These are phyloP conservation scores for Mythimna albipuncta DNA, from an alignment of 2,888 invertebrate species.

Conservation along the genomic window DNA sequence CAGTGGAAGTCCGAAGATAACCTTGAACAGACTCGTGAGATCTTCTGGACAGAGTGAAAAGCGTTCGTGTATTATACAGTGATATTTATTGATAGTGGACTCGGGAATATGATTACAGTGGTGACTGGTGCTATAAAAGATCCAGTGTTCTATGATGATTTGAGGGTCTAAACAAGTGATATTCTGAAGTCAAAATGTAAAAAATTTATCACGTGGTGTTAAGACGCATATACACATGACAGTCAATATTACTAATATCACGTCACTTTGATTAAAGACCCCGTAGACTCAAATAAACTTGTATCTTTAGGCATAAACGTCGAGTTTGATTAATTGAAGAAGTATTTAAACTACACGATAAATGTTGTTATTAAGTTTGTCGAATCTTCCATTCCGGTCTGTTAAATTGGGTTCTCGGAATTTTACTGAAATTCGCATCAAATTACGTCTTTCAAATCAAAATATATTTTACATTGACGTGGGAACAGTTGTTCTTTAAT, in stretches of 20 bases:
- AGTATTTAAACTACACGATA: constrained; percentile 30
- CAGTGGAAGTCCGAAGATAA: constrained; percentile 89
- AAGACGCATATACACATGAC: not conserved
- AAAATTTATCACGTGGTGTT: not conserved
- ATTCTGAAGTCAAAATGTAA: not conserved
- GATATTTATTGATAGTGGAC: constrained; percentile 72
- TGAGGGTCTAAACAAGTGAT: not conserved
- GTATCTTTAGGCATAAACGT: constrained; percentile 11
- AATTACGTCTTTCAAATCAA: constrained; percentile 24
- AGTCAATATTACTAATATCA: not conserved
- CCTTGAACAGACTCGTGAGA: constrained; percentile 86
- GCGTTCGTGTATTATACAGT: constrained; percentile 87
- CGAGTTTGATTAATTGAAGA: constrained; percentile 32
- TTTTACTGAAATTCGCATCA: constrained; percentile 4
- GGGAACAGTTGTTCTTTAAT: constrained; percentile 8
- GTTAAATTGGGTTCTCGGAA: constrained; percentile 39
- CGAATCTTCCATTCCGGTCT: constrained; percentile 4
- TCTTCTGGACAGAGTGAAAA: constrained; percentile 86
- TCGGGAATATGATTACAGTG: constrained; percentile 21
- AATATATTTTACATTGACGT: constrained; percentile 31
- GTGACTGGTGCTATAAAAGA: constrained; percentile 54
- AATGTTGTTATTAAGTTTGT: constrained; percentile 33
- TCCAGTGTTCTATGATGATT: constrained; percentile 32
- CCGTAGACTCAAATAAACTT: not conserved
- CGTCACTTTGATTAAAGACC: not conserved